Evolutionary conservation across 2,888 invertebrate species (phyloP).

Genomic region (Nemotelus pantherinus): DNA sequence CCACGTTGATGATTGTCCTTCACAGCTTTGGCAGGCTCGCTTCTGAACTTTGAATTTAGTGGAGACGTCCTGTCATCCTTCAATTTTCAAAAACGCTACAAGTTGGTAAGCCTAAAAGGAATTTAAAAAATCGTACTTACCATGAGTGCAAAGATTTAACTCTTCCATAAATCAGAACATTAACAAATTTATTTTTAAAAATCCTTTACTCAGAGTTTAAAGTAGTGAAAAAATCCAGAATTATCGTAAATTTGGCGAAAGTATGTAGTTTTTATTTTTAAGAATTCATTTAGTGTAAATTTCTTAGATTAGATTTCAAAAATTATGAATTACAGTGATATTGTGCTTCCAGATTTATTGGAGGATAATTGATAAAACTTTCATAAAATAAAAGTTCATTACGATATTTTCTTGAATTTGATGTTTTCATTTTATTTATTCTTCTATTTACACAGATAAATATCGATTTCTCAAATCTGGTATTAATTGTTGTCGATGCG

Average conservation of each 20-base stretch:
- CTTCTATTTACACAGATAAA: constrained; percentile 17
- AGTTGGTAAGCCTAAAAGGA: neutral
- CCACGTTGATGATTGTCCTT: no score
- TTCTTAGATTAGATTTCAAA: constrained; percentile 5
- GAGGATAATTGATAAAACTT: neutral
- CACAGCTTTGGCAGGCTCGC: no score
- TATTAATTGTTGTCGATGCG: no score
- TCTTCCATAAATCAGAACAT: neutral
- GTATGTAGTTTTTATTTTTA: neutral
- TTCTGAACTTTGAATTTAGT: no score
- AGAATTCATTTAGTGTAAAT: constrained; percentile 9
- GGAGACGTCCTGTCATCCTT: no score
- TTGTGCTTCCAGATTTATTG: constrained; percentile 19
- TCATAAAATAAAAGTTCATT: neutral
- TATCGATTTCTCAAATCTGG: constrained; percentile 4
- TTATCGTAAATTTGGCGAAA: constrained; percentile 17
- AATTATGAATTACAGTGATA: constrained; percentile 1
- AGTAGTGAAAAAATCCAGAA: neutral
- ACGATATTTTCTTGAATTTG: neutral
- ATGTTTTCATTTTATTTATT: constrained; percentile 14
- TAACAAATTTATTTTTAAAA: constrained; percentile 2
- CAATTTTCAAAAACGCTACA: no score
- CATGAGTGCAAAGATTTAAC: neutral
- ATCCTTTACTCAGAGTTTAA: no score
- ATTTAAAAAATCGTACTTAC: constrained; percentile 1